Percentiles rank a stretch among this genome's conserved stretches.
These are phyloP conservation scores for Ovis canadensis DNA, from an alignment of 2,113 vertebrate species.

Conservation along the genomic window DNA sequence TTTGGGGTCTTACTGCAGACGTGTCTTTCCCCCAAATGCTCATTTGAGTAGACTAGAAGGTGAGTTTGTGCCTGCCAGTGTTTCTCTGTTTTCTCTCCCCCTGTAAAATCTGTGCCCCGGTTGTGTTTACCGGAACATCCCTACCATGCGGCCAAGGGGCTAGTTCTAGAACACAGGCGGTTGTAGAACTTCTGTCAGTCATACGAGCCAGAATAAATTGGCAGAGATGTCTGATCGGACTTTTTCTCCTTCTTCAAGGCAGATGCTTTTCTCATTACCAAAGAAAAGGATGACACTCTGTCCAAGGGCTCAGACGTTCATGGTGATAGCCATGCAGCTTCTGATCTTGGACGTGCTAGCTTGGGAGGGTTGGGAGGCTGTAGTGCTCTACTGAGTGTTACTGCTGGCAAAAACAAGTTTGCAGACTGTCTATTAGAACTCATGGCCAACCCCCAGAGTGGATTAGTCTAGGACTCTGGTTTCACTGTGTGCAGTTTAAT, in stretches of 20 bases:
- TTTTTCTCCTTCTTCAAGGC: constrained; percentile 52
- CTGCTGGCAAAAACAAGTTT: neutral
- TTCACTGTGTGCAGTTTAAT: neutral
- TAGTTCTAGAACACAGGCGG: neutral
- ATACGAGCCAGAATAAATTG: constrained; percentile 41
- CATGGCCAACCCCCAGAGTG: neutral
- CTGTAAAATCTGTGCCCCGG: neutral
- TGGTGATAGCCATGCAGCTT: neutral
- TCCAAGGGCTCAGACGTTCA: neutral
- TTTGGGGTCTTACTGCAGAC: neutral
- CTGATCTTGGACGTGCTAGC: neutral
- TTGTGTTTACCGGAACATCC: neutral
- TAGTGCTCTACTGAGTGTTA: accelerated
- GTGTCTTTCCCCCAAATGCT: neutral
- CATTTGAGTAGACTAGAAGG: neutral
- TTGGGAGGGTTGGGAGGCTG: accelerated
- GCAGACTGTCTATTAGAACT: neutral
- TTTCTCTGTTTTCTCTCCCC: neutral
- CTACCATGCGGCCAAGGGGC: neutral
- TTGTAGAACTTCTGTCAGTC: neutral
- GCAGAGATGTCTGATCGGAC: constrained; percentile 36
- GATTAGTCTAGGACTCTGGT: neutral
- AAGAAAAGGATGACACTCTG: constrained; percentile 48
- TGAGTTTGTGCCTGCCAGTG: neutral
- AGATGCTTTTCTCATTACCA: constrained; percentile 28